Evolutionary conservation across 1,140 invertebrate genomes (phyloP).

Genomic region (Solenopsis invicta): DNA sequence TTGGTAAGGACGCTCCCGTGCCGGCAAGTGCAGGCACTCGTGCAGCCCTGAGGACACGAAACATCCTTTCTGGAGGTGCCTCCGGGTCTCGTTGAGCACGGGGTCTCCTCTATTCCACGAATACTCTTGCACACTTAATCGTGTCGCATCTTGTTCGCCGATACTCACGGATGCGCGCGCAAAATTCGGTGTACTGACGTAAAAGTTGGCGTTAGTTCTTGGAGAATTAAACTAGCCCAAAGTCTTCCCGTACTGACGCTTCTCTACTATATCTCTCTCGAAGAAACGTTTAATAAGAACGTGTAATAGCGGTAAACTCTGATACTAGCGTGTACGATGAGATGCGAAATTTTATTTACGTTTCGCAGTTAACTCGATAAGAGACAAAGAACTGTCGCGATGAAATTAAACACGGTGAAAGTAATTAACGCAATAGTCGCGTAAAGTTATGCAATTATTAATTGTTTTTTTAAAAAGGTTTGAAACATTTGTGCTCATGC

Average conservation of each 20-base stretch:
- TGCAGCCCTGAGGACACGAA: slow-evolving; percentile 74
- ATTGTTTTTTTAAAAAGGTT: not conserved
- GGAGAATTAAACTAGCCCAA: slow-evolving; percentile 36
- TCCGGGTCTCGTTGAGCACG: slow-evolving; percentile 56
- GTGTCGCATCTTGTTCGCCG: slow-evolving; percentile 68
- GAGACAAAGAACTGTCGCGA: not conserved
- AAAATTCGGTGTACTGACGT: slow-evolving; percentile 54
- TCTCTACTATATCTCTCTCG: not conserved
- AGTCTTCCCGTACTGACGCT: slow-evolving; percentile 20
- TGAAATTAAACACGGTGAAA: not conserved
- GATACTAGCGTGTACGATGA: not conserved
- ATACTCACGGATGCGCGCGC: slow-evolving; percentile 51
- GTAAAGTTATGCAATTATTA: not conserved
- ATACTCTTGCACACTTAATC: slow-evolving; percentile 70
- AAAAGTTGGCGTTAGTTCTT: slow-evolving; percentile 58
- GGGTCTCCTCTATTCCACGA: slow-evolving; percentile 59
- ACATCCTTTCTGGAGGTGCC: slow-evolving; percentile 66
- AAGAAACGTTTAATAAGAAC: not conserved
- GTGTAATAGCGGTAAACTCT: not conserved
- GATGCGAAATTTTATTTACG: slow-evolving; percentile 4
- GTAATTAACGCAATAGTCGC: not conserved
- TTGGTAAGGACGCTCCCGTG: slow-evolving; percentile 59
- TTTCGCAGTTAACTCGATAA: not conserved
- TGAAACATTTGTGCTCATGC: not conserved
- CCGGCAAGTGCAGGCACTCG: slow-evolving; percentile 53